Evolutionary conservation across 2,113 vertebrate species (phyloP), one percentile per base, ranked within the genome.

Genomic region (Nicator chloris): DNA sequence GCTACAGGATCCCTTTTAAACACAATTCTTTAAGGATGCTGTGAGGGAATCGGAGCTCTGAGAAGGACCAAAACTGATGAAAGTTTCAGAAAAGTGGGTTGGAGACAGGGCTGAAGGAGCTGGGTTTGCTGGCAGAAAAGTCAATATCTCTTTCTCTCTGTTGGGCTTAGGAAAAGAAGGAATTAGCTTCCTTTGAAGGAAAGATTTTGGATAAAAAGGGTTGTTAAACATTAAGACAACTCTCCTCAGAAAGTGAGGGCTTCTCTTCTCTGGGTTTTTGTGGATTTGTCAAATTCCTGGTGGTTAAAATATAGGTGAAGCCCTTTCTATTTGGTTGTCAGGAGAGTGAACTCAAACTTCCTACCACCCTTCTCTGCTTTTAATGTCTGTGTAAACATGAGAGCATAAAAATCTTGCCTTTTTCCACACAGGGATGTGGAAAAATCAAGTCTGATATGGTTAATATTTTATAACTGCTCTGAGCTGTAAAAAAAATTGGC

Each of bases 391-490:
- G 37, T 88, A 93, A 92, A 91, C 44, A 73, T 0, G 0, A 40
- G 51, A 73, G 47, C 20, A 39, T 13, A 61, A 90, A 85, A 91
- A 78, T 31, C 54, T 23, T 83, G 20, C 39, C 21, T 71, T 91
- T 82, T 87, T 69, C 57, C 44, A 40, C 28, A 17, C 40, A 54
- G 30, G 31, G n/a, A 15, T 85, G 33, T 53, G 73, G 42, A 80
- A 91, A 83, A 71, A 60, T 42, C 47, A 39, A 40, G 78, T 76
- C 50, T 90, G 78, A 71, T 88, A 70, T 9, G 28, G 68, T 96
- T 91, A 90, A 96, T 96, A 91, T 92, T 96, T 96, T 87, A 93
- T 76, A 75, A 88, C 54, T 88, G 63, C 90, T 94, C 59, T 66
- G 54, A 91, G 85, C 71, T 95, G 83, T 73, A 65, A 92, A 96